Percentiles rank a stretch among this genome's conserved stretches.
These are phyloP conservation scores for Lerista edwardsae DNA, from an alignment of 2,797 vertebrate genomes.

Conservation along the genomic window DNA sequence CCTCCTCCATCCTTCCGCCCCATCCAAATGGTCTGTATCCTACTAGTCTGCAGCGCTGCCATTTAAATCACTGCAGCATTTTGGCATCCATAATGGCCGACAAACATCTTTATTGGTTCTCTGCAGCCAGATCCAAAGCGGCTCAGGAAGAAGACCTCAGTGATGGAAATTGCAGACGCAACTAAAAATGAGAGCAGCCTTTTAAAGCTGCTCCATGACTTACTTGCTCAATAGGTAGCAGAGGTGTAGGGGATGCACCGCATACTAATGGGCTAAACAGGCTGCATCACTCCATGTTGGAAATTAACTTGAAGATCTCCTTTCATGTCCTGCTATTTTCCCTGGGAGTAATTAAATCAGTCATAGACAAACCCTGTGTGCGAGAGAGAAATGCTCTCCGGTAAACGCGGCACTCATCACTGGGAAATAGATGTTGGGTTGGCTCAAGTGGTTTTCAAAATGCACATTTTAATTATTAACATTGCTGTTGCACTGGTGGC, in stretches of 20 bases:
- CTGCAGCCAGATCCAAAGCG: background rate
- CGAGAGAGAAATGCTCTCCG: background rate
- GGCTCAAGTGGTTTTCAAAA: background rate
- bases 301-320: conserved; percentile 4
- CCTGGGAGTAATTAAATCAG: background rate
- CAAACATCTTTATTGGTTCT: background rate
- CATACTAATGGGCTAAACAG: conserved; percentile 24
- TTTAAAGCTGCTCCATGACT: background rate
- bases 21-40: background rate
- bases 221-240: conserved; percentile 13
- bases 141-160: background rate
- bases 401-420: background rate
- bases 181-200: conserved; percentile 6
- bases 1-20: background rate
- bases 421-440: background rate
- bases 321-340: background rate
- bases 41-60: accelerated
- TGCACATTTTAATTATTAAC: background rate
- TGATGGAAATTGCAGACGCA: conserved; percentile 1
- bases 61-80: background rate
- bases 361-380: background rate
- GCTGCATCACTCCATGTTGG: background rate
- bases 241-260: background rate
- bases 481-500: background rate
- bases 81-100: background rate